Evolutionary conservation across 2,888 invertebrate genomes (phyloP).

Genomic region (Ethmia dodecea): DNA sequence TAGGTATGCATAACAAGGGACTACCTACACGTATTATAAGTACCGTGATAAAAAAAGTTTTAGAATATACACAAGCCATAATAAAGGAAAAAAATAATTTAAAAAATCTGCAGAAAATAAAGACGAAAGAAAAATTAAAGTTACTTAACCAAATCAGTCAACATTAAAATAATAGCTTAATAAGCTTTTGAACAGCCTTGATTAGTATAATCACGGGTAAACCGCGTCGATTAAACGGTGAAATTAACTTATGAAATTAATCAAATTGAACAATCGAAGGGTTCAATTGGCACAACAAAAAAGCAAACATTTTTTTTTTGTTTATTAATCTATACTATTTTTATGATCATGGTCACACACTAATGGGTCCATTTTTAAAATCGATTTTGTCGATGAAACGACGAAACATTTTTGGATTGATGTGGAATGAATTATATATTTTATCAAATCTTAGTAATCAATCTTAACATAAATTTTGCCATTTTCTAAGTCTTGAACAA

Average conservation of each 20-base stretch:
- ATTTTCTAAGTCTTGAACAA: slow-evolving; percentile 1
- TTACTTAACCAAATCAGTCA: slow-evolving; percentile 64
- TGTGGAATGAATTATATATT: slow-evolving; percentile 26
- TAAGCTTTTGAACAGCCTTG: too few relatives aligned
- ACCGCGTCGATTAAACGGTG: too few relatives aligned
- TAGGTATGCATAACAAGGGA: too few relatives aligned
- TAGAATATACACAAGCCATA: too few relatives aligned
- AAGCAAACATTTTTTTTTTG: too few relatives aligned
- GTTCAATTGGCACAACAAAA: too few relatives aligned
- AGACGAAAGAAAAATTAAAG: slow-evolving; percentile 15
- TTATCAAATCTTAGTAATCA: slow-evolving; percentile 4
- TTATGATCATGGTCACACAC: not conserved
- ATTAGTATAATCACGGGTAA: too few relatives aligned
- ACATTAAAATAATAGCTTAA: slow-evolving; percentile 30
- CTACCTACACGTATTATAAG: too few relatives aligned
- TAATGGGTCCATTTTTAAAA: slow-evolving; percentile 1
- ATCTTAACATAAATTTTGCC: slow-evolving; percentile 1
- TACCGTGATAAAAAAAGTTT: too few relatives aligned
- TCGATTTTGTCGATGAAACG: not conserved
- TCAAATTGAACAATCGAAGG: not conserved
- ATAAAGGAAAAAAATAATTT: too few relatives aligned
- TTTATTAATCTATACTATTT: not conserved
- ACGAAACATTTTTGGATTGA: slow-evolving; percentile 19
- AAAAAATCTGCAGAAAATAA: too few relatives aligned
- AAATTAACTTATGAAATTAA: not conserved